phyloP scores from a whole-genome alignment of 1,140 invertebrate genomes.

The Neodiprion fabricii region DNA sequence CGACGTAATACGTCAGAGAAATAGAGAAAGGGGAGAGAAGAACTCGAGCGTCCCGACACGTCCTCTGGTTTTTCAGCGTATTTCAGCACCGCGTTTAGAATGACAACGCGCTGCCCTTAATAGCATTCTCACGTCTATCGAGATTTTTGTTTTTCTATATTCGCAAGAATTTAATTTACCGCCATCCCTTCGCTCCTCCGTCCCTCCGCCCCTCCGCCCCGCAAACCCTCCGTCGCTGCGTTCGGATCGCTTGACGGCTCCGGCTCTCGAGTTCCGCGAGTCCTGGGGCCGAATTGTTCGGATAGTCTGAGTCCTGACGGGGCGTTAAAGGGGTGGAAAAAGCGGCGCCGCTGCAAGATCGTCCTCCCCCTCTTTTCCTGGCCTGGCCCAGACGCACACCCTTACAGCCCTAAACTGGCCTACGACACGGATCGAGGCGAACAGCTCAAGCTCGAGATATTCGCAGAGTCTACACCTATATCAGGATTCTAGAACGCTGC shows the following conservation, averaged over 20 bases:
- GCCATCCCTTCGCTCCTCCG: constrained; percentile 30
- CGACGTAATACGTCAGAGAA: too few species aligned
- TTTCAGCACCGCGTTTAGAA: neutral
- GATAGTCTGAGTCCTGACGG: constrained; percentile 5
- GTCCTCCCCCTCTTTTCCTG: neutral
- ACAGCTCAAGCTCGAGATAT: too few species aligned
- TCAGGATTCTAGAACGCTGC: neutral
- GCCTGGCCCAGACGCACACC: neutral
- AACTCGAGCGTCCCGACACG: too few species aligned
- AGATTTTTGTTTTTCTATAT: constrained; percentile 23
- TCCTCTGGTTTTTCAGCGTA: too few species aligned
- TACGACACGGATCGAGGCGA: too few species aligned
- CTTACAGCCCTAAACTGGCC: too few species aligned
- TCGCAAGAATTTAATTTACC: constrained; percentile 43
- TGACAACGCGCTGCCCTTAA: neutral
- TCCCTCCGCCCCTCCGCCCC: constrained; percentile 22
- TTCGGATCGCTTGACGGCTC: constrained; percentile 15
- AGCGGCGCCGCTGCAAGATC: neutral
- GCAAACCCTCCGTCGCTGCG: constrained; percentile 12
- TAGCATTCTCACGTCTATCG: constrained; percentile 19
- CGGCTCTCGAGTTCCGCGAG: constrained; percentile 18
- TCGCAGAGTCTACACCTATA: neutral
- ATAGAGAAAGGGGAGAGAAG: too few species aligned
- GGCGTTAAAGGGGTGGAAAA: neutral
- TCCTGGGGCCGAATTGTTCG: constrained; percentile 26